A percentile compares a stretch with the other conserved stretches of the same genome.
Evolutionary conservation across 2,888 invertebrate genomes (phyloP).

Genomic region (Aphodius granarius): DNA sequence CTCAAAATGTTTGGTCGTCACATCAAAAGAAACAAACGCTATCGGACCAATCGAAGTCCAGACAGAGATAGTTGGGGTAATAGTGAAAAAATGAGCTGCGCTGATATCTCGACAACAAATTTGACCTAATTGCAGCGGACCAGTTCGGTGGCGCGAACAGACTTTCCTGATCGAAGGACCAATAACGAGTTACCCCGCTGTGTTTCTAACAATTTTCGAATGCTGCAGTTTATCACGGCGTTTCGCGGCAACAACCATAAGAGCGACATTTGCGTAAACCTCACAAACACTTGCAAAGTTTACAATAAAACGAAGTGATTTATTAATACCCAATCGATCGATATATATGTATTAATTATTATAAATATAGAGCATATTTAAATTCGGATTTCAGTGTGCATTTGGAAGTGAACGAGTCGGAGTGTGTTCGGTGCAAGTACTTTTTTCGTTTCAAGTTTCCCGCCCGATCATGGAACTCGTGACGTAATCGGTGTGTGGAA

Average conservation of each 20-base stretch:
- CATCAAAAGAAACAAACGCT: not conserved
- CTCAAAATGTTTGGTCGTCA: not conserved
- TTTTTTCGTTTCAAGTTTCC: not conserved
- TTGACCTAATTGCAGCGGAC: conserved; percentile 49
- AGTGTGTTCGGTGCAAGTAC: not conserved
- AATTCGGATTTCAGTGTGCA: conserved; percentile 45
- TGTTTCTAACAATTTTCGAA: conserved; percentile 15
- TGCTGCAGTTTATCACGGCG: conserved; percentile 16
- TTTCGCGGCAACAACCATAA: conserved; percentile 39
- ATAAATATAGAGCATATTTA: conserved; percentile 52
- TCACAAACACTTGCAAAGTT: not conserved
- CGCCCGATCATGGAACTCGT: not conserved
- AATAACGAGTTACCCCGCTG: not conserved
- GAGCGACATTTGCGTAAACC: conserved; percentile 48
- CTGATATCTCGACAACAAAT: conserved; percentile 45
- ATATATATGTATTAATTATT: conserved; percentile 46
- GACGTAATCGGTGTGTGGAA: not conserved
- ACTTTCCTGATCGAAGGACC: not conserved
- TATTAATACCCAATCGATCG: conserved; percentile 30
- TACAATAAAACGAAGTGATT: conserved; percentile 49
- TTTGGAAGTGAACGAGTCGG: conserved; percentile 38
- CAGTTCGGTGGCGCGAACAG: conserved; percentile 9
- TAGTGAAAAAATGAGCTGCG: conserved; percentile 28
- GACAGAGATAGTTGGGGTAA: conserved; percentile 7
- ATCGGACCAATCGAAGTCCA: conserved; percentile 2